Evolutionary conservation across 2,113 vertebrate genomes (phyloP).

Genomic region (Haemorhous mexicanus): DNA sequence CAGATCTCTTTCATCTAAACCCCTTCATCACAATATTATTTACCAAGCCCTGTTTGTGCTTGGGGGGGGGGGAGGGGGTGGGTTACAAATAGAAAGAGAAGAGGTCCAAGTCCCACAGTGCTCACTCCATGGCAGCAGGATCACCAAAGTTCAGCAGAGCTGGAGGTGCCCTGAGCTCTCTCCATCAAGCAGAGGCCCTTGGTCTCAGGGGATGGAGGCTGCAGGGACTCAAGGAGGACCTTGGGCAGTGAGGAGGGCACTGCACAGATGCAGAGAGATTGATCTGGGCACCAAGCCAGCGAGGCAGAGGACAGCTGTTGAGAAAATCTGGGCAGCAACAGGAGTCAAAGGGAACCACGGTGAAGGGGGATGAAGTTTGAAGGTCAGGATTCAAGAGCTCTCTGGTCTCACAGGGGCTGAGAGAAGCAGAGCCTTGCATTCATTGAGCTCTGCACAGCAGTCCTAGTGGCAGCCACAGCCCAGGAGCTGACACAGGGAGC

Average conservation of each 20-base stretch:
- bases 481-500: background rate
- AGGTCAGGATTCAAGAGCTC: background rate
- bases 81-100: background rate
- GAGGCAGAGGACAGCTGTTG: background rate
- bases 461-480: background rate
- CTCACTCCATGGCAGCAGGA: background rate
- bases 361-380: background rate
- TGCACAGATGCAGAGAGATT: background rate
- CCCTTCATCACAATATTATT: background rate
- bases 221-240: background rate
- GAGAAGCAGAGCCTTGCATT: background rate
- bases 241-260: background rate
- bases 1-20: background rate
- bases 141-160: background rate
- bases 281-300: background rate
- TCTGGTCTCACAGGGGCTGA: background rate
- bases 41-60: background rate
- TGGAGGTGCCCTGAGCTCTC: background rate
- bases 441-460: fast-evolving
- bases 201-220: background rate
- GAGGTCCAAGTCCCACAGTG: background rate
- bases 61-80: too few species aligned
- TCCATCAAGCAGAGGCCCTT: background rate
- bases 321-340: constrained; percentile 23
- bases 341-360: background rate